Conservation (phyloP, 2,113 vertebrate genomes). For the Erythrocercus mccallii region DNA sequence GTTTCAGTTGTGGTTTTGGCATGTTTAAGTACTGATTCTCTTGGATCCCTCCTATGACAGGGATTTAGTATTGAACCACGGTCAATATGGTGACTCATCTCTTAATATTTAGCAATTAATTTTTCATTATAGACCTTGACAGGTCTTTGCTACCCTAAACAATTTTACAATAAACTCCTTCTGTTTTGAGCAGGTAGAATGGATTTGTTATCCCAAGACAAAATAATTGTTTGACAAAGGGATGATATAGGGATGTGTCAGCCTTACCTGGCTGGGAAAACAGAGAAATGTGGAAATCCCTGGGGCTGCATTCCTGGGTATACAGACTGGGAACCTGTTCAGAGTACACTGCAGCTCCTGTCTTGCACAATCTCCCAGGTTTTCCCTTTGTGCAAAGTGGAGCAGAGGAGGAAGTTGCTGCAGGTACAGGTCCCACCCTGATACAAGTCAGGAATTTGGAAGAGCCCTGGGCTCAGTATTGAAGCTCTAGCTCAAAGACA, state of each 20-base stretch:
- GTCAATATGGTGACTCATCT: neutral
- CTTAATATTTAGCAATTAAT: neutral
- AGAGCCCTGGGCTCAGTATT: neutral
- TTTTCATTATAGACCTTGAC: neutral
- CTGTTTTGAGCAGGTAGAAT: neutral
- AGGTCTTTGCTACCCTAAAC: neutral
- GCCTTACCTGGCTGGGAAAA: neutral
- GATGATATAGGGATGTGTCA: neutral
- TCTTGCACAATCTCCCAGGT: neutral
- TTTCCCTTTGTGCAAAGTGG: neutral
- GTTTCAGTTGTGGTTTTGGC: neutral
- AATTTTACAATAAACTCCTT: neutral
- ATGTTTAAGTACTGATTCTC: neutral
- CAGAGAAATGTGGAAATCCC: neutral
- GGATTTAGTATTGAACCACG: neutral
- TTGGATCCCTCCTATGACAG: neutral
- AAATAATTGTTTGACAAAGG: neutral
- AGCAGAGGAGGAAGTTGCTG: neutral
- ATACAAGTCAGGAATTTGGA: neutral
- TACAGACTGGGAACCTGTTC: neutral
- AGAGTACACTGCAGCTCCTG: neutral
- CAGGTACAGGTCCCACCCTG: neutral
- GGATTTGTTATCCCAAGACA: neutral
- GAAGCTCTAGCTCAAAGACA: neutral
- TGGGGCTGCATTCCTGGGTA: neutral